Conservation (phyloP, 2,888 invertebrate genomes). For the Drosophila paranaensis region DNA sequence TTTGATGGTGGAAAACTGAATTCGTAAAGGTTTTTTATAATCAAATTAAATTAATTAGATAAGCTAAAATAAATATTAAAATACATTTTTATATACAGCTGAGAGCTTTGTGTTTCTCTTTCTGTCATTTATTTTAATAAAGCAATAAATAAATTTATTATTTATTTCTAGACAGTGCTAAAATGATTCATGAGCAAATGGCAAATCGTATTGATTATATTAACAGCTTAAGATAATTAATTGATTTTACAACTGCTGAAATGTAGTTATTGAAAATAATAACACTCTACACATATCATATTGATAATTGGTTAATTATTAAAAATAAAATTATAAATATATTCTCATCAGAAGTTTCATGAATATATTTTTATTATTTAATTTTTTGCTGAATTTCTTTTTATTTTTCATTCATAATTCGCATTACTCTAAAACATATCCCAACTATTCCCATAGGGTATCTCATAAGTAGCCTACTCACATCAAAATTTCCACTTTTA, state of each 20-base stretch:
- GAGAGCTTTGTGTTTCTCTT: neutral
- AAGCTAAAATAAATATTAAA: too few species aligned
- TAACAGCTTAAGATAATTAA: neutral
- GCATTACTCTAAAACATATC: neutral
- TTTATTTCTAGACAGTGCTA: neutral
- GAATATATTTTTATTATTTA: neutral
- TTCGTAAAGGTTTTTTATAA: neutral
- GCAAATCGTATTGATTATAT: neutral
- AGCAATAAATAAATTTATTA: neutral
- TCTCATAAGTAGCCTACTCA: neutral
- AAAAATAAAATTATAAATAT: too few species aligned
- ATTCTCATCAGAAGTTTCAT: too few species aligned
- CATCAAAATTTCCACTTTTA: neutral
- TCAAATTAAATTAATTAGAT: neutral
- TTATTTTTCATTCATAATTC: neutral
- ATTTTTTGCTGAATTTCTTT: neutral
- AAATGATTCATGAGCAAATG: neutral
- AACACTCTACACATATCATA: neutral
- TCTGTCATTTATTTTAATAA: neutral
- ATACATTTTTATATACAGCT: neutral
- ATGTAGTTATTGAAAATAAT: neutral
- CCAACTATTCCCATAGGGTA: neutral
- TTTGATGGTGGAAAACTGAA: neutral
- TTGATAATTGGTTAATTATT: too few species aligned
- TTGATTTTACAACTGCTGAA: neutral